These are phyloP conservation scores for Elaphurus davidianus DNA, from an alignment of 2,113 vertebrate species.

Conservation along the genomic window DNA sequence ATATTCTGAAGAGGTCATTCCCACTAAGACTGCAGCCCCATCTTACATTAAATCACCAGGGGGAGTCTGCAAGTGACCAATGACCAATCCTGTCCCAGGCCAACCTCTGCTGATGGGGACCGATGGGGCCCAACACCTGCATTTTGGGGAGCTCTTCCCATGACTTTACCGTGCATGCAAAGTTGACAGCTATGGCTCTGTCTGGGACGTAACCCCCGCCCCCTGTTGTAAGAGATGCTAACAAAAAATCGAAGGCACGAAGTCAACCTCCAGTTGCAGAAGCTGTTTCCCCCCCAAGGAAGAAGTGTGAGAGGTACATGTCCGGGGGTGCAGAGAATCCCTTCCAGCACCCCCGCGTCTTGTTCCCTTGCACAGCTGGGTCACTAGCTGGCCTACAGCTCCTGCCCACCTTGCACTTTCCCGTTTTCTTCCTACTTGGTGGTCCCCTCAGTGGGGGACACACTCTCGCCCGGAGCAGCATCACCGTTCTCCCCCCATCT, in stretches of 20 bases:
- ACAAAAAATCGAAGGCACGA: rapidly evolving
- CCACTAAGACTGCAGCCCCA: neutral
- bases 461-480: rapidly evolving
- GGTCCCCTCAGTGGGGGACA: neutral
- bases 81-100: neutral
- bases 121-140: neutral
- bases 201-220: rapidly evolving
- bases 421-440: neutral
- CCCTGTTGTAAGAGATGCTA: neutral
- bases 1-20: too few species aligned
- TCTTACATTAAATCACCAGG: too few species aligned
- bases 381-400: neutral
- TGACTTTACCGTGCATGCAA: rapidly evolving
- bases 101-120: too few species aligned
- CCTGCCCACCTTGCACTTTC: neutral
- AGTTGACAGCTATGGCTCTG: neutral
- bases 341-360: neutral
- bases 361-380: neutral
- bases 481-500: neutral
- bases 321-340: rapidly evolving
- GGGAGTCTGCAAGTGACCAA: too few species aligned
- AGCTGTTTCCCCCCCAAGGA: neutral
- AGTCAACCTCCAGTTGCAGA: neutral
- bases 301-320: rapidly evolving
- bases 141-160: neutral